Evolutionary conservation across 2,113 vertebrate species (phyloP).

Genomic region (Ailurus styani): DNA sequence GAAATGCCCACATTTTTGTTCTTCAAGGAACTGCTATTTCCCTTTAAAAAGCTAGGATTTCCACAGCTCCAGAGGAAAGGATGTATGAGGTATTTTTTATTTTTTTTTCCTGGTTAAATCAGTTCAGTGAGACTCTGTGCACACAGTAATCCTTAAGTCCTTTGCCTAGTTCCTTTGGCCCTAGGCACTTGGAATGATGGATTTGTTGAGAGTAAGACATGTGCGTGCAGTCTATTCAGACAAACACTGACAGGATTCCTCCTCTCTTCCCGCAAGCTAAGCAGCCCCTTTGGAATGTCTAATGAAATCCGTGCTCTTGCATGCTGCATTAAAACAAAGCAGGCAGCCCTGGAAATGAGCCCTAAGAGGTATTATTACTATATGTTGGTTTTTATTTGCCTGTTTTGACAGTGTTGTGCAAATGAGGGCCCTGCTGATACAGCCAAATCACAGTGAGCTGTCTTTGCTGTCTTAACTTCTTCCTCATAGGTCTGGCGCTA

Average conservation of each 20-base stretch:
- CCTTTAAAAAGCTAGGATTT: not conserved
- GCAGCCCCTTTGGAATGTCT: not conserved
- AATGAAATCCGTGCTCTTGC: not conserved
- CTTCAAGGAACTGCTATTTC: not conserved
- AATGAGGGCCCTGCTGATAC: not conserved
- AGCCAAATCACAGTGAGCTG: not conserved
- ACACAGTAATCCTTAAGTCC: not conserved
- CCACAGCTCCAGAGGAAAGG: not conserved
- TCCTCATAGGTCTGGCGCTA: not conserved
- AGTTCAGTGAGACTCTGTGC: not conserved
- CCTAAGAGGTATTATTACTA: not conserved
- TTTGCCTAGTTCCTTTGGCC: not conserved
- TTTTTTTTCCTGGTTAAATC: not conserved
- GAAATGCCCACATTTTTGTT: not conserved
- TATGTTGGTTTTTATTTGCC: conserved; percentile 15
- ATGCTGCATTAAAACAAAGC: not conserved
- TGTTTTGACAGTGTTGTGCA: conserved; percentile 40
- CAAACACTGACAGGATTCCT: not conserved
- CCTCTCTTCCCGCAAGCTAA: not conserved
- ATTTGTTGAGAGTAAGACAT: not conserved
- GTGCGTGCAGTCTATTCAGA: not conserved
- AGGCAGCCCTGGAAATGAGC: conserved; percentile 26
- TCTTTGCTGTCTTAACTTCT: not conserved
- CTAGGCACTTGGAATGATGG: not conserved
- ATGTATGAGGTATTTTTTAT: not conserved